phyloP scores from a whole-genome alignment of 2,797 vertebrate species.

The Acanthurus leucopareius region DNA sequence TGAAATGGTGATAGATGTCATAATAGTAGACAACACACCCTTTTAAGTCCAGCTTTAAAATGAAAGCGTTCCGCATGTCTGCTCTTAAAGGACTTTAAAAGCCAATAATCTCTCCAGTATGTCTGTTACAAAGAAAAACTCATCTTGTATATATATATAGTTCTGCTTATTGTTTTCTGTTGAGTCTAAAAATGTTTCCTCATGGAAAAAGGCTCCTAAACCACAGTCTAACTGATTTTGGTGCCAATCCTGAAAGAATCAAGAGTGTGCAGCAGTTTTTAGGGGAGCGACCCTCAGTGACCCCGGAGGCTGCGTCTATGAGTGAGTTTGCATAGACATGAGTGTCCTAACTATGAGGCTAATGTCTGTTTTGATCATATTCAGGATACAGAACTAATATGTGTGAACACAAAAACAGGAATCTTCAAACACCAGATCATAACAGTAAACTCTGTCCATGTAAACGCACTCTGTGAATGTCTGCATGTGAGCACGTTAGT shows the following conservation, averaged over 20 bases:
- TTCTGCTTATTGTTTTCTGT: conserved; percentile 1
- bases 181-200: not conserved
- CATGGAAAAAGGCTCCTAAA: not conserved
- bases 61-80: not conserved
- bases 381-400: not conserved
- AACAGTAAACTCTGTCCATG: not conserved
- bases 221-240: not conserved
- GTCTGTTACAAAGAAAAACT: conserved; percentile 36
- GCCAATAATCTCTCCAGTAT: not conserved
- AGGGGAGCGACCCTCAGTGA: not conserved
- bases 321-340: not conserved
- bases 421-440: not conserved
- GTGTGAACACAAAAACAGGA: not conserved
- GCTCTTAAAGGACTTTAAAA: not conserved
- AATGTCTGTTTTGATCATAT: not conserved
- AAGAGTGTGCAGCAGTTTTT: conserved; percentile 9
- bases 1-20: not conserved
- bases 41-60: conserved; percentile 6
- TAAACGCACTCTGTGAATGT: not conserved
- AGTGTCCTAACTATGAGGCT: not conserved
- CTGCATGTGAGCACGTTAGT: not conserved
- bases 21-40: not conserved
- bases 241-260: not conserved
- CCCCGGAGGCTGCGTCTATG: not conserved
- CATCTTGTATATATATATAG: conserved; percentile 27